phyloP scores from a whole-genome alignment of 2,888 invertebrate species.

The Ennomos erosarius region DNA sequence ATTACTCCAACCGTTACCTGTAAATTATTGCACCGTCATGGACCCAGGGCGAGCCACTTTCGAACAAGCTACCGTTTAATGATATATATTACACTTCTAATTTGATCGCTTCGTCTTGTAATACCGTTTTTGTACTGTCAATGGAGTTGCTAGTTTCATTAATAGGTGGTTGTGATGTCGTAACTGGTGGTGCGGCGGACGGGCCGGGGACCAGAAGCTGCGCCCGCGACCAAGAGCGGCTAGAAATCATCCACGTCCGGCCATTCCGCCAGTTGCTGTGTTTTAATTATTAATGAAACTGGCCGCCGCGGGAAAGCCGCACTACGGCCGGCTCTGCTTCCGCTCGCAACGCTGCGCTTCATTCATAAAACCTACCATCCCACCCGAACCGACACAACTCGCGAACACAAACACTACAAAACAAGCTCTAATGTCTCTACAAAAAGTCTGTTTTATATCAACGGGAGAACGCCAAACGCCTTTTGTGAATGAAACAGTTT shows the following conservation, averaged over 20 bases:
- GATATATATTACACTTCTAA: slow-evolving; percentile 55
- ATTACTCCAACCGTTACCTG: slow-evolving; percentile 73
- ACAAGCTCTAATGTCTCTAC: slow-evolving; percentile 51
- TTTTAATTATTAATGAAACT: slow-evolving; percentile 86
- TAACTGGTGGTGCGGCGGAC: slow-evolving; percentile 30
- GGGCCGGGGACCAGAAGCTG: slow-evolving; percentile 57
- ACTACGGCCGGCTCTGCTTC: slow-evolving; percentile 80
- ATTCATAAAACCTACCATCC: slow-evolving; percentile 76
- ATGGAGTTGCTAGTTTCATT: slow-evolving; percentile 29
- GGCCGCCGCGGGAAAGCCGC: slow-evolving; percentile 82
- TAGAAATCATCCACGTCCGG: slow-evolving; percentile 84
- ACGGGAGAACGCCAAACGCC: slow-evolving; percentile 41
- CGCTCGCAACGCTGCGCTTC: slow-evolving; percentile 83
- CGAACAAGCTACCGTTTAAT: slow-evolving; percentile 70
- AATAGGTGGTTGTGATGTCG: slow-evolving; percentile 35
- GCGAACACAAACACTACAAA: slow-evolving; percentile 44
- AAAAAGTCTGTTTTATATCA: slow-evolving; percentile 47
- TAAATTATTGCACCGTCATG: slow-evolving; percentile 70
- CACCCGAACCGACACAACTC: slow-evolving; percentile 52
- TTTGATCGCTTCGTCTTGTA: slow-evolving; percentile 45
- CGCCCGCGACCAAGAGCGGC: slow-evolving; percentile 62
- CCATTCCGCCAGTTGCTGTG: slow-evolving; percentile 77
- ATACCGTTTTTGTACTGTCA: slow-evolving; percentile 33
- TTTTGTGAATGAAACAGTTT: slow-evolving; percentile 47
- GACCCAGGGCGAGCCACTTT: slow-evolving; percentile 53